Evolutionary conservation across 2,113 vertebrate species (phyloP).

Genomic region (Neomonachus schauinslandi): DNA sequence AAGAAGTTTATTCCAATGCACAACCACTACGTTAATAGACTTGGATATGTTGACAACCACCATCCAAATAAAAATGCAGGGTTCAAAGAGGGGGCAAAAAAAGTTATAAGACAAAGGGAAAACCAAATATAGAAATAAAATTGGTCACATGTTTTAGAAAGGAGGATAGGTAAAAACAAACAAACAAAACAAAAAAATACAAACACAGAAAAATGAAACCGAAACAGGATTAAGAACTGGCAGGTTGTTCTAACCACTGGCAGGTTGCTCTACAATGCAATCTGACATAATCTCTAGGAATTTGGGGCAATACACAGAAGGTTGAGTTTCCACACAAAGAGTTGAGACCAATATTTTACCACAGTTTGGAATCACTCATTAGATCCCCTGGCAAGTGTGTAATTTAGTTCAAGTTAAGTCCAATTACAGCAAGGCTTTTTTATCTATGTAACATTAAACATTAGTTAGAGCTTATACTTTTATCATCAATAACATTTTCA

Average conservation of each 20-base stretch:
- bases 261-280: background rate
- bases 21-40: constrained; percentile 35
- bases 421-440: background rate
- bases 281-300: background rate
- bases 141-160: background rate
- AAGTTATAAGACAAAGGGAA: constrained; percentile 57
- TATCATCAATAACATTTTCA: background rate
- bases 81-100: constrained; percentile 66
- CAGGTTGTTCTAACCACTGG: background rate
- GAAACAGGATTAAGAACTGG: background rate
- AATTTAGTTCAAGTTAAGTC: background rate
- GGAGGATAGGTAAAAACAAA: background rate
- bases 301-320: background rate
- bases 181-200: background rate
- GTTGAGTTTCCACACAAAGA: background rate
- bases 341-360: background rate
- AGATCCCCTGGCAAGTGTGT: background rate
- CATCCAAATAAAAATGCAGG: constrained; percentile 48
- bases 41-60: constrained; percentile 66
- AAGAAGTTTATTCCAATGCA: constrained; percentile 65
- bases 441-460: background rate
- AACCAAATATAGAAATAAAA: constrained; percentile 2
- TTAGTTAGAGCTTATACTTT: background rate
- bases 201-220: background rate
- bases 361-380: background rate